Conservation (phyloP, 2,113 vertebrate genomes). For the Ptychochromis oligacanthus region DNA sequence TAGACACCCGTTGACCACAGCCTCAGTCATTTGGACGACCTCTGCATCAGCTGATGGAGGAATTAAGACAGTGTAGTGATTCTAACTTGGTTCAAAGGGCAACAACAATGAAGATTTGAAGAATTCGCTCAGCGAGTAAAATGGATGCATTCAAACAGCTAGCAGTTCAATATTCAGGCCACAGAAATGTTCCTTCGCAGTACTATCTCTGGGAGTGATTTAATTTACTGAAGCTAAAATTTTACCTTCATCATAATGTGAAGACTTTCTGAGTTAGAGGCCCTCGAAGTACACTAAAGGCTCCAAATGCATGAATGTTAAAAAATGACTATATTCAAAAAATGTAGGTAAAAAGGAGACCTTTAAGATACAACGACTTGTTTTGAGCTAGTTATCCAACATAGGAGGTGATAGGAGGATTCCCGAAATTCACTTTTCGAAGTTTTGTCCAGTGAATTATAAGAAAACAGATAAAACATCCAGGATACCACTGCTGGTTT, state of each 20-base stretch:
- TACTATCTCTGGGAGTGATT: background rate
- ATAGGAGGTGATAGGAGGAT: background rate
- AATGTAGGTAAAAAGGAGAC: no score
- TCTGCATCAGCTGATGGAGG: background rate
- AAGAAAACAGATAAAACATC: background rate
- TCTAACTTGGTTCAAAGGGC: background rate
- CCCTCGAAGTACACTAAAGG: background rate
- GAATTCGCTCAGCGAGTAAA: background rate
- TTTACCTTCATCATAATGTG: background rate
- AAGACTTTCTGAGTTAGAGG: background rate
- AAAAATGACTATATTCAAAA: background rate
- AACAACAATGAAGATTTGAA: background rate
- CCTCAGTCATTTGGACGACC: rapidly evolving
- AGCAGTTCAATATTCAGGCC: background rate
- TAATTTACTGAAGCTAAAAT: background rate
- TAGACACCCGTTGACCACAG: background rate
- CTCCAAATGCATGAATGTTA: background rate
- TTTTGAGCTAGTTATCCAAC: background rate
- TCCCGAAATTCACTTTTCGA: background rate
- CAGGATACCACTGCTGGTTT: background rate
- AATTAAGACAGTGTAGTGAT: background rate
- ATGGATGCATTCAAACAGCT: background rate
- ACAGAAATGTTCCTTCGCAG: background rate
- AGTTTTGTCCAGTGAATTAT: background rate
- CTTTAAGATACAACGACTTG: background rate